Evolutionary conservation across 2,888 invertebrate genomes (phyloP), one percentile per base, ranked within the genome.

Genomic region (Rhagium mordax): DNA sequence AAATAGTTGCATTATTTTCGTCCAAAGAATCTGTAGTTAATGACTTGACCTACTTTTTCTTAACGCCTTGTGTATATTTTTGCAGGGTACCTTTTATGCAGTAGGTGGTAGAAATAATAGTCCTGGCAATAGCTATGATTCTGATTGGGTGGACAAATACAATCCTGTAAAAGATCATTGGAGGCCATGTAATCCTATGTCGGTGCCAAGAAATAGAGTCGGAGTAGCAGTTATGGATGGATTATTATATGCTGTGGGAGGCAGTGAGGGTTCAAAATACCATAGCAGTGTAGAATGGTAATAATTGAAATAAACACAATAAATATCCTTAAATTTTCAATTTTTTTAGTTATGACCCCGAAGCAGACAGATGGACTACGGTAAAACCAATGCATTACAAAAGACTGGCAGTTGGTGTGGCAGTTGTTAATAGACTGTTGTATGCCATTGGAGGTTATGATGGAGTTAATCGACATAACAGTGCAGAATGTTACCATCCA

Each of bases 221-320:
- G 97, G 97, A 6, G 97, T 97, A 3, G 96, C 96, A n/a, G 96
- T 97, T 8, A 95, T 98, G 93, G 97, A 98, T 84, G 96, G 95
- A 21, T 89, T 95, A 76, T 89, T 98, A 70, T 98, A 98, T 85
- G 97, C 97, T 3, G 96, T 97, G 0, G 98, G 98, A 0, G 98
- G 98, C 0, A 96, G 96, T 2, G 94, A 95, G 6, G 96, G 95
- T 18, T 91, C 93, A 3, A 94, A 94, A 82, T 96, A 95, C 87
- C 97, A 97, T 84, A 94, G 92, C 85, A 94, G 95, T 72, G 97
- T 97, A 2, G 98, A 98, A 91, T 95, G 93, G 95, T 96, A 85
- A 89, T 91, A 29, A 16, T 21, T 24, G n/a, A 55, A 24, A 55
- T 55, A 55, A 24, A 16, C 0, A 55, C 24, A 24, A 27, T n/a